These are phyloP conservation scores for Andrena marginata DNA, from an alignment of 2,888 invertebrate species.

Conservation along the genomic window DNA sequence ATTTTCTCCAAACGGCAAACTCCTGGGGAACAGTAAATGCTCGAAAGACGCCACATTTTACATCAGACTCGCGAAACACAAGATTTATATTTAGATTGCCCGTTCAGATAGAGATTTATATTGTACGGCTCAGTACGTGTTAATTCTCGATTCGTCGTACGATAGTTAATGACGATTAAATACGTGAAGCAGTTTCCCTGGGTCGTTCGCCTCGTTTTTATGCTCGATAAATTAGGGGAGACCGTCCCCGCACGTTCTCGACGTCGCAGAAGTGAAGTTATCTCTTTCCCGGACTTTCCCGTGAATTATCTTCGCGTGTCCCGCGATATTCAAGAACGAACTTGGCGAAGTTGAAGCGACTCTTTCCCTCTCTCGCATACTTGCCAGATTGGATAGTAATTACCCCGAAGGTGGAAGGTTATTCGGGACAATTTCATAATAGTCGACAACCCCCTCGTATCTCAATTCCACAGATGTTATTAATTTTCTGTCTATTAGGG, in stretches of 20 bases:
- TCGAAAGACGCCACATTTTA: too few relatives aligned
- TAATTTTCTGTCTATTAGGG: slow-evolving; percentile 35
- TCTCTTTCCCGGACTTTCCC: slow-evolving; percentile 39
- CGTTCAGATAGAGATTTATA: not conserved
- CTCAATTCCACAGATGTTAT: slow-evolving; percentile 16
- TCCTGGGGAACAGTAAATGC: too few relatives aligned
- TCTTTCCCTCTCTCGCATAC: slow-evolving; percentile 35
- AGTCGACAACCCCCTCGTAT: slow-evolving; percentile 17
- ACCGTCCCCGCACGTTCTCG: slow-evolving; percentile 19
- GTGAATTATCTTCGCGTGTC: slow-evolving; percentile 47
- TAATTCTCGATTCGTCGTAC: slow-evolving; percentile 1
- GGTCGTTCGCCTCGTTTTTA: not conserved
- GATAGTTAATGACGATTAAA: slow-evolving; percentile 6
- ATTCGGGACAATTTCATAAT: slow-evolving; percentile 45
- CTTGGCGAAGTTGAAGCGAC: slow-evolving; percentile 42
- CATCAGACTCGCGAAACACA: too few relatives aligned
- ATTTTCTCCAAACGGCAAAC: too few relatives aligned
- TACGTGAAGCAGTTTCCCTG: not conserved
- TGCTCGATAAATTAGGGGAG: slow-evolving; percentile 28
- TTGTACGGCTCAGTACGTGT: not conserved
- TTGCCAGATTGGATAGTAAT: slow-evolving; percentile 51
- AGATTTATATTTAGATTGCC: too few relatives aligned
- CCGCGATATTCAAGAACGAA: slow-evolving; percentile 45
- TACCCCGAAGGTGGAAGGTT: slow-evolving; percentile 35
- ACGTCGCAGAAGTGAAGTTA: slow-evolving; percentile 39